These are phyloP conservation scores for Standfussiana lucernea DNA, from an alignment of 2,888 invertebrate species.

Conservation along the genomic window DNA sequence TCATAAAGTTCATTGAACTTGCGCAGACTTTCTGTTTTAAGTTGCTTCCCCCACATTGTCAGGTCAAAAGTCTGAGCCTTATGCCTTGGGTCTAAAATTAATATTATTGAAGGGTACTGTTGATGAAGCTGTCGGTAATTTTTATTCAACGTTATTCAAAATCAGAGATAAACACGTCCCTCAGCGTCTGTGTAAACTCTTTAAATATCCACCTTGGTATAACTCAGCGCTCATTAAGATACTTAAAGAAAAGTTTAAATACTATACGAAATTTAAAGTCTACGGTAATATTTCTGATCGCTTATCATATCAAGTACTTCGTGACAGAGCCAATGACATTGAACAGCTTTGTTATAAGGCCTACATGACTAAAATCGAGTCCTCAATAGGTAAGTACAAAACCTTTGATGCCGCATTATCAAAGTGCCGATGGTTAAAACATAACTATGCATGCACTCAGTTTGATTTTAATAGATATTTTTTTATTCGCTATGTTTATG, in stretches of 20 bases:
- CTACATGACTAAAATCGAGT: neutral
- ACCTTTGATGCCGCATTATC: no score
- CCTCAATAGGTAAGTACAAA: neutral
- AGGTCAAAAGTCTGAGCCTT: no score
- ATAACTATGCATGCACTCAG: no score
- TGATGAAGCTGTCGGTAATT: neutral
- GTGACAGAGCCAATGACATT: neutral
- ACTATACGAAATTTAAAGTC: neutral
- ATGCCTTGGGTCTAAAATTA: no score
- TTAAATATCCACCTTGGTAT: conserved; percentile 8
- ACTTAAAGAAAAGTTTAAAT: conserved; percentile 9
- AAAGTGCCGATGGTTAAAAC: no score
- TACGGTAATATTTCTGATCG: conserved; percentile 5
- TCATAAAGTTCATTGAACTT: no score
- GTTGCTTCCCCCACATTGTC: no score
- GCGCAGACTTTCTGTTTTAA: no score
- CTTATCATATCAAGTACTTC: neutral
- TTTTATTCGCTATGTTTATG: no score
- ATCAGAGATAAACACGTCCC: neutral
- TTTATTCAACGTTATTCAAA: neutral
- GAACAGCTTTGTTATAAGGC: neutral
- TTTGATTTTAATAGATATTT: no score
- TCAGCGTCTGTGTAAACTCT: neutral
- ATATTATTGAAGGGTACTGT: neutral
- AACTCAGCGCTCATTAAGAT: neutral